phyloP scores from a whole-genome alignment of 2,797 vertebrate species.

The Acipenser ruthenus region DNA sequence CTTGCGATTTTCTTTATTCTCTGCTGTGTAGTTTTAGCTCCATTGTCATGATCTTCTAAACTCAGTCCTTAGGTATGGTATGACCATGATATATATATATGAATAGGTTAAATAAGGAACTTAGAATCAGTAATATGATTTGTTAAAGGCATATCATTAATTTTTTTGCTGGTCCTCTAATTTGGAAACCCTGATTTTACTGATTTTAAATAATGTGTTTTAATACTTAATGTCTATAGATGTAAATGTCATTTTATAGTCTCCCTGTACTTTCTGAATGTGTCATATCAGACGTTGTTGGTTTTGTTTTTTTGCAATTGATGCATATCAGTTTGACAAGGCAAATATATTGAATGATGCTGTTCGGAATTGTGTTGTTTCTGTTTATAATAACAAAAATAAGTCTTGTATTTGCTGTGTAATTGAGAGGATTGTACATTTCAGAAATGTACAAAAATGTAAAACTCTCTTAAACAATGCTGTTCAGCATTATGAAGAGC shows the following conservation, averaged over 20 bases:
- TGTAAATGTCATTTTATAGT: background rate
- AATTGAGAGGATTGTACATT: constrained; percentile 58
- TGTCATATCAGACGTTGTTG: constrained; percentile 10
- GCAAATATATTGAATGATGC: background rate
- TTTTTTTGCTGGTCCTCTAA: constrained; percentile 31
- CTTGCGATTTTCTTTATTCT: too few relatives aligned
- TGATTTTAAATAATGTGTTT: background rate
- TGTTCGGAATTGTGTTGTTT: constrained; percentile 29
- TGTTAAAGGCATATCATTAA: constrained; percentile 31
- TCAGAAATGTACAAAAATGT: constrained; percentile 40
- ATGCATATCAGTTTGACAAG: constrained; percentile 28
- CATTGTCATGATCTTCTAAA: too few relatives aligned
- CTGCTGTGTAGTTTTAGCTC: too few relatives aligned
- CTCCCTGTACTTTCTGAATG: background rate
- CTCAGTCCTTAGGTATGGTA: constrained; percentile 8
- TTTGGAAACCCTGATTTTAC: constrained; percentile 8
- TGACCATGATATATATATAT: background rate
- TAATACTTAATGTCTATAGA: background rate
- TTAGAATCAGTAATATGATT: background rate
- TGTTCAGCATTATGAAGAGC: constrained; percentile 10
- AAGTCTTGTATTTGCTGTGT: constrained; percentile 55
- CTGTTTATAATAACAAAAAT: constrained; percentile 28
- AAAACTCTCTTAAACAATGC: background rate
- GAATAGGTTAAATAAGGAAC: constrained; percentile 27
- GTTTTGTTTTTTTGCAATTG: constrained; percentile 33